phyloP scores from a whole-genome alignment of 2,113 vertebrate genomes.

The Gobio gobio region DNA sequence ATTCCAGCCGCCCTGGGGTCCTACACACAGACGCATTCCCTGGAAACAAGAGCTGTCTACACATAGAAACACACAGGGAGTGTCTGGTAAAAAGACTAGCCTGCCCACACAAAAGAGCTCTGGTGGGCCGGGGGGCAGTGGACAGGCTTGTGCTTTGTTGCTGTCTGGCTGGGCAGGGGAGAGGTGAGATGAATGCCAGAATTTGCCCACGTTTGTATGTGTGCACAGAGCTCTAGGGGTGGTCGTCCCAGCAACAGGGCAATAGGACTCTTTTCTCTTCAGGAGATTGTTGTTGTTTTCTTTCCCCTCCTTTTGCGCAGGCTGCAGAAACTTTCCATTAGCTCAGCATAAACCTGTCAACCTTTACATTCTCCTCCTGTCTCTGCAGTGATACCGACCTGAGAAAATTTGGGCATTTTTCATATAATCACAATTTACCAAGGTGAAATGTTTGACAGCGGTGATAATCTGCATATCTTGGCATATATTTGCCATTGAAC shows the following conservation, averaged over 20 bases:
- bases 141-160: conserved; percentile 37
- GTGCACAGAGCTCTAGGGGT: background rate
- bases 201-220: conserved; percentile 39
- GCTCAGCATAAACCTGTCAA: conserved; percentile 28
- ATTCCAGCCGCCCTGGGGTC: conserved; percentile 41
- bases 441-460: background rate
- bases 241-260: conserved; percentile 28
- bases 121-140: conserved; percentile 13
- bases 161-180: conserved; percentile 24
- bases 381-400: background rate
- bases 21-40: conserved; percentile 34
- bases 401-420: background rate
- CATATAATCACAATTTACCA: background rate
- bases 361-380: background rate
- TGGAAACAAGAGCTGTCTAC: conserved; percentile 41
- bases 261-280: conserved; percentile 1
- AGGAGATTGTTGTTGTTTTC: conserved; percentile 37
- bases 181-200: conserved; percentile 31
- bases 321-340: conserved; percentile 32
- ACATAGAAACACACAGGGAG: conserved; percentile 34
- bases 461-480: background rate
- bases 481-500: background rate
- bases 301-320: conserved; percentile 9
- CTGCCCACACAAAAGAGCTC: conserved; percentile 33
- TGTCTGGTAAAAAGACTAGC: conserved; percentile 34